These are phyloP conservation scores for Triplophysa siluroides DNA, from an alignment of 2,113 vertebrate species.

Conservation along the genomic window DNA sequence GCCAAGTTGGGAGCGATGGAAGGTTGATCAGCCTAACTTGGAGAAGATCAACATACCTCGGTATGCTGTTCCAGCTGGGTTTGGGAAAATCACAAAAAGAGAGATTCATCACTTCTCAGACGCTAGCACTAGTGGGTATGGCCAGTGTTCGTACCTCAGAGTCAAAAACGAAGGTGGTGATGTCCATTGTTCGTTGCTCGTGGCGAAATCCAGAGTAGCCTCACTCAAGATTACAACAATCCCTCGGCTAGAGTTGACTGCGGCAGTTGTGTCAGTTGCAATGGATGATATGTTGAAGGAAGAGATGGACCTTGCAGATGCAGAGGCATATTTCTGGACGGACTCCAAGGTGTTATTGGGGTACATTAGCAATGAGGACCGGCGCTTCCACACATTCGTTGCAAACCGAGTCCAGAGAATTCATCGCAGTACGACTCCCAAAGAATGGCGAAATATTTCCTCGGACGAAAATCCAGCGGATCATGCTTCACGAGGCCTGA, in stretches of 20 bases:
- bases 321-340: too few species aligned
- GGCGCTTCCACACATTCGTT: too few species aligned
- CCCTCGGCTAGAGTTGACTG: slow-evolving; percentile 9
- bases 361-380: too few species aligned
- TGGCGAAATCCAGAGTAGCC: slow-evolving; percentile 6
- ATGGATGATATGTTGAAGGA: too few species aligned
- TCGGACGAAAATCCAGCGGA: too few species aligned
- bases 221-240: slow-evolving; percentile 12
- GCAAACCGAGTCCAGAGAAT: too few species aligned
- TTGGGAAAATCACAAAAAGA: not conserved
- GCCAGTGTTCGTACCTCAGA: not conserved
- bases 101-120: not conserved
- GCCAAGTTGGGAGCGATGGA: not conserved
- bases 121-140: not conserved
- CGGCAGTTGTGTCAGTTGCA: slow-evolving; percentile 21
- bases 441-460: too few species aligned
- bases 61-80: not conserved
- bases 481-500: not conserved
- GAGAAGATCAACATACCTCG: not conserved
- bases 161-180: not conserved
- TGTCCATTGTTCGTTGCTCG: not conserved
- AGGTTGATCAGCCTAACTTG: not conserved
- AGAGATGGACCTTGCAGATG: too few species aligned
- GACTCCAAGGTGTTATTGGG: too few species aligned
- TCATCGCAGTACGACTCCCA: too few species aligned